Conservation (phyloP, 2,797 vertebrate genomes). For the Percopsis omiscomaycus region DNA sequence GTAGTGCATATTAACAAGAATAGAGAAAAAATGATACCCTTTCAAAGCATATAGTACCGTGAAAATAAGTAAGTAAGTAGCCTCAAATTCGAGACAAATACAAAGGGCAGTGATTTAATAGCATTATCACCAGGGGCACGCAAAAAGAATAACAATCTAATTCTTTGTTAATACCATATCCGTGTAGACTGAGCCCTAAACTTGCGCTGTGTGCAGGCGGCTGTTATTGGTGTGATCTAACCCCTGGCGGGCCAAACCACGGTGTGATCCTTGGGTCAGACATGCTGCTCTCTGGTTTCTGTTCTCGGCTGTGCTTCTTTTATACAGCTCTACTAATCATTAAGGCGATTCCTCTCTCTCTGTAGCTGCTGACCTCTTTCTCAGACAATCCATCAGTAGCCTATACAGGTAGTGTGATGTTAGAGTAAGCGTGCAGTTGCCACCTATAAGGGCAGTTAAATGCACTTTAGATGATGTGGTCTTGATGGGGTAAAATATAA, state of each 20-base stretch:
- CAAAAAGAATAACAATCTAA: constrained; percentile 27
- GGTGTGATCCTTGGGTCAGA: constrained; percentile 65
- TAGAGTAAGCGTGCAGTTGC: constrained; percentile 34
- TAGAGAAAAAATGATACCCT: constrained; percentile 1
- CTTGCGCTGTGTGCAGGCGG: constrained; percentile 31
- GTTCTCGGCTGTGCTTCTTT: constrained; percentile 52
- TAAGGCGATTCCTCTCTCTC: constrained; percentile 55
- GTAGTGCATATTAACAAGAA: constrained; percentile 44
- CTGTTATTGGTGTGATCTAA: constrained; percentile 74
- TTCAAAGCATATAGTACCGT: constrained; percentile 36
- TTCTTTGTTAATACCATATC: constrained; percentile 20
- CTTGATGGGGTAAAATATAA: too few relatives aligned
- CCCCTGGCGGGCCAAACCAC: constrained; percentile 57
- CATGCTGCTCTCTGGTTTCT: constrained; percentile 37
- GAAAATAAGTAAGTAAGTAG: constrained; percentile 22
- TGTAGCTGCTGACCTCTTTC: constrained; percentile 50
- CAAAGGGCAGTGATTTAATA: constrained; percentile 33
- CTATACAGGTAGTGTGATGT: constrained; percentile 10
- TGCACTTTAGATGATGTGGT: not conserved
- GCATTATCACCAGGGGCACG: constrained; percentile 23
- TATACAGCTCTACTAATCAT: constrained; percentile 66
- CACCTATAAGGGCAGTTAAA: constrained; percentile 4
- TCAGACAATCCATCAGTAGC: constrained; percentile 41
- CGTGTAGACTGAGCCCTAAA: constrained; percentile 25
- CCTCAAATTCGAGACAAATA: constrained; percentile 35